Evolutionary conservation across 2,888 invertebrate genomes (phyloP), one percentile per base, ranked within the genome.

Genomic region (Lepidonotus clava): DNA sequence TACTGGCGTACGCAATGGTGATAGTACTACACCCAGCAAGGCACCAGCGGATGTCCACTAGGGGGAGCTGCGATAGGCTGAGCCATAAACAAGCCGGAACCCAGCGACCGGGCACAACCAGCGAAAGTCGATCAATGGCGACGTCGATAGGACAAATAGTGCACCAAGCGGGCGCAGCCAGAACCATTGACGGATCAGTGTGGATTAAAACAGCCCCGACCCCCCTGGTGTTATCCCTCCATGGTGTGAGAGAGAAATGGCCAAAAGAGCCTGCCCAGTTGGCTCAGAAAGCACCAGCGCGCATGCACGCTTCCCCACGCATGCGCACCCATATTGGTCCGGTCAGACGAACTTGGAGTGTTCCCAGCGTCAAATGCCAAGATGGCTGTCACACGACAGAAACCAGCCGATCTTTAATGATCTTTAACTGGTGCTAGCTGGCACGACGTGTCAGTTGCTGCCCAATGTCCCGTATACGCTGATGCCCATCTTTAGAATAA

Each of bases 401-500:
- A 71, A 71, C 71, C 71, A 18, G 71, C 71, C 56, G 71, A 38
- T 11, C n/a, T n/a, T n/a, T n/a, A n/a, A n/a, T n/a, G n/a, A n/a
- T n/a, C n/a, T n/a, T n/a, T n/a, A n/a, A n/a, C n/a, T n/a, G n/a
- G n/a, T n/a, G 38, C 18, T 71, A 38, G 8, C 1, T 11, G 71
- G 61, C 24, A 71, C 36, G n/a, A 34, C 18, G 38, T 38, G 36
- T 71, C 61, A 34, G 38, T 71, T 34, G 34, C 38, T 66, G 66
- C 66, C 32, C 66, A 66, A 34, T 34, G 66, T 66, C 66, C 66
- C 34, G 66, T 66, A 66, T n/a, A n/a, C 24, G 66, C 24, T 66
- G 66, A 38, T 38, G 36, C 71, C 71, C 38, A 71, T 71, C 71
- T 71, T n/a, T n/a, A n/a, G n/a, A 38, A 71, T 71, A 38, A 71